Percentiles rank a stretch among this genome's conserved stretches.
Conservation (phyloP, 2,113 vertebrate species). For the Clupea harengus region DNA sequence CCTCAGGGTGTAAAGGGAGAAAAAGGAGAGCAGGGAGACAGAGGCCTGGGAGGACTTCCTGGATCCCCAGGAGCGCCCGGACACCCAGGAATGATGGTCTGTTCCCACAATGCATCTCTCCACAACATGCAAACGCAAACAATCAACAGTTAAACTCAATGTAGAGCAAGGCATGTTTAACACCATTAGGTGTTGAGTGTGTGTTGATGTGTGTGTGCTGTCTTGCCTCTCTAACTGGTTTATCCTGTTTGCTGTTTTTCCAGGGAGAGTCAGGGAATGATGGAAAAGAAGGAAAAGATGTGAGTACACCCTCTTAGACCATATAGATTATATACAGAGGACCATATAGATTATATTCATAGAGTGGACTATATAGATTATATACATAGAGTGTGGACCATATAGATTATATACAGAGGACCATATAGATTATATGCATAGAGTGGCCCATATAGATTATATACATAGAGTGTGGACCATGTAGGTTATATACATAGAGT, state of each 20-base stretch:
- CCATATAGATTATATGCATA: too few species aligned
- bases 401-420: too few species aligned
- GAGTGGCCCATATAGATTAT: too few species aligned
- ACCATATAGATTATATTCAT: too few species aligned
- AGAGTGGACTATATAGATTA: too few species aligned
- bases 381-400: too few species aligned
- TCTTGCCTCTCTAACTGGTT: not conserved
- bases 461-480: too few species aligned
- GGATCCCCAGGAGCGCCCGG: constrained; percentile 85
- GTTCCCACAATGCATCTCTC: constrained; percentile 42
- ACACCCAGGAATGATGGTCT: constrained; percentile 84
- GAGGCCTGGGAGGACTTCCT: constrained; percentile 81
- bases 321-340: too few species aligned
- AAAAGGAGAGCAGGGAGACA: constrained; percentile 81
- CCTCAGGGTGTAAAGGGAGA: constrained; percentile 87
- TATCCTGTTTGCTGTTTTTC: not conserved
- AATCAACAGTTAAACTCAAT: too few species aligned
- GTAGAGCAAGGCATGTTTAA: too few species aligned
- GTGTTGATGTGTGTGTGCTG: not conserved
- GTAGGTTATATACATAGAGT: too few species aligned
- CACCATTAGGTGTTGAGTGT: not conserved
- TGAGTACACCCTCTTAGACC: constrained; percentile 55
- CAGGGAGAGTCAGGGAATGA: constrained; percentile 89
- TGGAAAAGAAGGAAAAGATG: constrained; percentile 84
- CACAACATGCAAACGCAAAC: too few species aligned